Base-by-base conservation (phyloP, 2,888 invertebrate species). In the Galeruca laticollis region DNA sequence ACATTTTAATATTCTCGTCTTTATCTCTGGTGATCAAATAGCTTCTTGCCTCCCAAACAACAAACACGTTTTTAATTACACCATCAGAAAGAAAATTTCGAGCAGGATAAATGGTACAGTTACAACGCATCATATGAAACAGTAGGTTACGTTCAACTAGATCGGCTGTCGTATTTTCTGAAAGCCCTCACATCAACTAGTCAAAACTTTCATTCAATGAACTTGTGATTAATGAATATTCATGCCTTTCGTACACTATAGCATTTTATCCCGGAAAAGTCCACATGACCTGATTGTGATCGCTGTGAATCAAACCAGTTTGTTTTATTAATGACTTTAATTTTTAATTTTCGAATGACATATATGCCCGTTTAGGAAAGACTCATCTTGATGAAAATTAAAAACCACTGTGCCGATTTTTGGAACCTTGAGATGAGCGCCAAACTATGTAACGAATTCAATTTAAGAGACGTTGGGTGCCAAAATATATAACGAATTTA, bases 191-290 rank as follows among this genome's bases (percentile, higher is more conserved):
- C 60, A 60, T 60, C 60, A 60, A 60, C 40, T 40, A 40, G 40
- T 40, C 60, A 40, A 60, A 60, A 60, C 21, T 60, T 37, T 37
- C 21, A 60, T 60, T 60, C 21, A 60, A 20, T 60, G 60, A 60
- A 37, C 26, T 60, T 43, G 21, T 60, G 60, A 60, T 60, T 60
- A 37, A 60, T 60, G 60, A 21, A 11, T 40, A 9, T 59, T 26
- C 26, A 26, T 33, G 18, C 35, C 60, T 60, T 60, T 60, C 18
- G n/a, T 18, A 60, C 31, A 26, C 13, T 15, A 26, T 26, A 21
- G 11, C 18, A 21, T 20, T 51, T 51, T 51, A 26, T 26, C 54
- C 54, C 31, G 13, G 26, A 54, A 54, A 54, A 31, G 54, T 31
- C 54, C 54, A 26, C 54, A 54, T 54, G 26, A 54, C 54, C 54